Conservation (phyloP, 2,113 vertebrate genomes). For the Agelaius phoeniceus region DNA sequence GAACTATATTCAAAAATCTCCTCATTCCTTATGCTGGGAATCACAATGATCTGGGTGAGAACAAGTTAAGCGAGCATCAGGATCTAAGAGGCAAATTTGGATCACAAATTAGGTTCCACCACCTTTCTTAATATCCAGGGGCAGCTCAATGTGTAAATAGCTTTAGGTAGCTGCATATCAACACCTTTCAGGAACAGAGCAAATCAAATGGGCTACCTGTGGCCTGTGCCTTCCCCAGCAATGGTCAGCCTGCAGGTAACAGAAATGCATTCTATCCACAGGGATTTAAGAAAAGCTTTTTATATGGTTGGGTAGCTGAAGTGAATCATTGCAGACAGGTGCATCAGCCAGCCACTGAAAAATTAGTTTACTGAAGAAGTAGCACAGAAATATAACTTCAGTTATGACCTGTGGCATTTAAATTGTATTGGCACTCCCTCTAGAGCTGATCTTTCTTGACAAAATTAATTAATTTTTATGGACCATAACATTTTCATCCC, state of each 20-base stretch:
- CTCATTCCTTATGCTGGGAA: not conserved
- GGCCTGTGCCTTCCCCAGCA: not conserved
- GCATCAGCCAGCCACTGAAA: not conserved
- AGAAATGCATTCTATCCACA: not conserved
- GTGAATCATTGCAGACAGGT: not conserved
- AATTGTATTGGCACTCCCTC: conserved; percentile 45
- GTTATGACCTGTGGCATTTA: conserved; percentile 11
- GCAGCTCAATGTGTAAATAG: not conserved
- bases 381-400: not conserved
- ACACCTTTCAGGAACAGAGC: not conserved
- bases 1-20: not conserved
- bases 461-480: conserved; percentile 53
- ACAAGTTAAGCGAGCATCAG: not conserved
- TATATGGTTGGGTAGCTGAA: not conserved
- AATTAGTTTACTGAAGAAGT: not conserved
- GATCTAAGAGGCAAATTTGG: not conserved
- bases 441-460: conserved; percentile 31
- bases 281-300: not conserved
- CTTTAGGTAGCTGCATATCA: not conserved
- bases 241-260: not conserved
- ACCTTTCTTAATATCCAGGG: not conserved
- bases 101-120: not conserved
- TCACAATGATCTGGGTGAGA: not conserved
- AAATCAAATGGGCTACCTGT: not conserved
- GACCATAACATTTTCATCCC: conserved; percentile 5